A percentile compares a stretch with the other conserved stretches of the same genome.
These are phyloP conservation scores for Phasia obesa DNA, from an alignment of 2,888 invertebrate genomes.

Conservation along the genomic window DNA sequence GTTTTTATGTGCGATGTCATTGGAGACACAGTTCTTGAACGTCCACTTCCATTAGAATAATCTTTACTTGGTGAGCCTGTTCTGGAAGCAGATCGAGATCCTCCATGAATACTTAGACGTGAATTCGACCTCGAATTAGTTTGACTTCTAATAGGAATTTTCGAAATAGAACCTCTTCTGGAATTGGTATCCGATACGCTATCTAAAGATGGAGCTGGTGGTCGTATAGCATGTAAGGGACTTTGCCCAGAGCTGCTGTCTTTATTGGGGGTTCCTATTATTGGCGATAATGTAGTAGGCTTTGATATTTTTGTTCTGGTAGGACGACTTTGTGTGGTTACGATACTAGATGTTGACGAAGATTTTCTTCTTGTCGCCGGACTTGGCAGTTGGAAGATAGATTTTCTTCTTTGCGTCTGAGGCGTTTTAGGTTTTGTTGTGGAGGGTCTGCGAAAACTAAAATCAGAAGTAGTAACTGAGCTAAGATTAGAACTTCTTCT, in stretches of 20 bases:
- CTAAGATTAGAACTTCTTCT: slow-evolving; percentile 81
- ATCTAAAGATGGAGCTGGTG: slow-evolving; percentile 72
- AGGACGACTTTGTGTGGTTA: slow-evolving; percentile 45
- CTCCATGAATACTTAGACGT: slow-evolving; percentile 65
- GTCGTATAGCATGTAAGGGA: slow-evolving; percentile 71
- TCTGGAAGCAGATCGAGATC: slow-evolving; percentile 70
- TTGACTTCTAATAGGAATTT: slow-evolving; percentile 78
- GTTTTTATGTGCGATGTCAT: slow-evolving; percentile 8
- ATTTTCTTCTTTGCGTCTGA: slow-evolving; percentile 60
- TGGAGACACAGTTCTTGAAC: slow-evolving; percentile 69
- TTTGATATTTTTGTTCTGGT: slow-evolving; percentile 79
- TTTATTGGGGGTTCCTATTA: slow-evolving; percentile 82
- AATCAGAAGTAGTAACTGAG: slow-evolving; percentile 81
- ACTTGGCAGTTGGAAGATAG: slow-evolving; percentile 59
- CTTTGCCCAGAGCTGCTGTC: slow-evolving; percentile 78
- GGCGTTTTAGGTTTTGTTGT: slow-evolving; percentile 66
- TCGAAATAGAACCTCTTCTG: slow-evolving; percentile 78
- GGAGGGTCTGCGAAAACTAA: slow-evolving; percentile 80
- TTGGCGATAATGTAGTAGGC: slow-evolving; percentile 81
- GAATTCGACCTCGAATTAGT: slow-evolving; percentile 72
- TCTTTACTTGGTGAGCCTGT: slow-evolving; percentile 72
- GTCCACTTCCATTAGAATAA: neutral
- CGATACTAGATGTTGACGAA: slow-evolving; percentile 64
- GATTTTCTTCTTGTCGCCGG: slow-evolving; percentile 65
- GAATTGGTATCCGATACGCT: slow-evolving; percentile 74